A percentile compares a stretch with the other conserved stretches of the same genome.
phyloP scores from a whole-genome alignment of 2,888 invertebrate genomes.

The Petrophora chlorosata region DNA sequence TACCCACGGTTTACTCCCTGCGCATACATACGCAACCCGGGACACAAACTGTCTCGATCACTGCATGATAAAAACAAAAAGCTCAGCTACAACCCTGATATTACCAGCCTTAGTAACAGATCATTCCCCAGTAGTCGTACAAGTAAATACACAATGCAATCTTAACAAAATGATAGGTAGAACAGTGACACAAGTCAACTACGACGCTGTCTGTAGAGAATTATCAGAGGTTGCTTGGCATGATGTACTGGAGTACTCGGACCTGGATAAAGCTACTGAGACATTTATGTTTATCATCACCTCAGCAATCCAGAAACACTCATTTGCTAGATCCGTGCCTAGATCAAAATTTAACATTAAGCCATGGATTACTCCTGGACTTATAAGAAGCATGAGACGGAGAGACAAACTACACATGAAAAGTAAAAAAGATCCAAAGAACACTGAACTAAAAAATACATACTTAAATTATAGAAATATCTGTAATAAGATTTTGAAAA shows the following conservation, averaged over 20 bases:
- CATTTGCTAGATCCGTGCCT: background rate
- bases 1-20: slow-evolving; percentile 1
- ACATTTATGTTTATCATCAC: background rate
- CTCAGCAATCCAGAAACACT: background rate
- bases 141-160: background rate
- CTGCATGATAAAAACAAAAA: slow-evolving; percentile 6
- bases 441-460: background rate
- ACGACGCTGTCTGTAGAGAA: background rate
- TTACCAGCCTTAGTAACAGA: slow-evolving; percentile 1
- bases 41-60: slow-evolving; percentile 3
- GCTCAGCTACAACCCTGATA: background rate
- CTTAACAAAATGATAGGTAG: background rate
- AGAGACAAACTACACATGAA: background rate
- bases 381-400: no score
- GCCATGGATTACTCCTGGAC: no score
- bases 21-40: background rate
- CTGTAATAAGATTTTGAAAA: no score
- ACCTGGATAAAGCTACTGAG: background rate
- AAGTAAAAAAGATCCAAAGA: background rate
- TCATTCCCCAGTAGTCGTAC: slow-evolving; percentile 1
- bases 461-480: background rate
- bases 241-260: background rate
- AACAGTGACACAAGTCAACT: background rate
- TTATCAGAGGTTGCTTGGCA: background rate
- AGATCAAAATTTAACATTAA: background rate